Evolutionary conservation across 2,113 vertebrate genomes (phyloP).

Genomic region (Microtus richardsoni): DNA sequence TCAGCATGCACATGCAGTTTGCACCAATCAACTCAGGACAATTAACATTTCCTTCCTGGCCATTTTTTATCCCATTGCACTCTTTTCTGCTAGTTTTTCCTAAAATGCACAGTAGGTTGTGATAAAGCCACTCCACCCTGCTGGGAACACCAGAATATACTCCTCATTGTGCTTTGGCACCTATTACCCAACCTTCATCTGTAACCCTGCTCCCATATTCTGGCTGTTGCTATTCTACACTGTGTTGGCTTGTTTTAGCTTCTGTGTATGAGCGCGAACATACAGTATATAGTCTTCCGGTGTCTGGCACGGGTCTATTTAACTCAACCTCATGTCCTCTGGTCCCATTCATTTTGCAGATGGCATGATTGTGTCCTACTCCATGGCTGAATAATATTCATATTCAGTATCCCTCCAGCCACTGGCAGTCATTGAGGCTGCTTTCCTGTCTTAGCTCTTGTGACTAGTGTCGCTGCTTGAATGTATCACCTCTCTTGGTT

Average conservation of each 20-base stretch:
- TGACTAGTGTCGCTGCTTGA: neutral
- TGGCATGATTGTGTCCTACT: neutral
- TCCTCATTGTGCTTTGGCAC: rapidly evolving
- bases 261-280: no score
- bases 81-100: neutral
- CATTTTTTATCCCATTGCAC: neutral
- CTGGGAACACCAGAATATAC: neutral
- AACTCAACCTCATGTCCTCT: neutral
- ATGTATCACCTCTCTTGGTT: neutral
- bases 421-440: neutral
- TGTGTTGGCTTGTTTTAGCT: neutral
- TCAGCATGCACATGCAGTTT: no score
- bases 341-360: neutral
- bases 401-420: neutral
- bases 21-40: neutral
- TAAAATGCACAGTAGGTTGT: neutral
- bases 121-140: neutral
- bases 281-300: neutral
- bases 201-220: neutral
- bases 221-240: neutral
- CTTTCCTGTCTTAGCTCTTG: neutral
- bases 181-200: no score
- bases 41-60: neutral
- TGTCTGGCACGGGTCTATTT: neutral
- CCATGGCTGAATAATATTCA: neutral